Conservation (phyloP, 2,113 vertebrate genomes). For the Seriola quinqueradiata region DNA sequence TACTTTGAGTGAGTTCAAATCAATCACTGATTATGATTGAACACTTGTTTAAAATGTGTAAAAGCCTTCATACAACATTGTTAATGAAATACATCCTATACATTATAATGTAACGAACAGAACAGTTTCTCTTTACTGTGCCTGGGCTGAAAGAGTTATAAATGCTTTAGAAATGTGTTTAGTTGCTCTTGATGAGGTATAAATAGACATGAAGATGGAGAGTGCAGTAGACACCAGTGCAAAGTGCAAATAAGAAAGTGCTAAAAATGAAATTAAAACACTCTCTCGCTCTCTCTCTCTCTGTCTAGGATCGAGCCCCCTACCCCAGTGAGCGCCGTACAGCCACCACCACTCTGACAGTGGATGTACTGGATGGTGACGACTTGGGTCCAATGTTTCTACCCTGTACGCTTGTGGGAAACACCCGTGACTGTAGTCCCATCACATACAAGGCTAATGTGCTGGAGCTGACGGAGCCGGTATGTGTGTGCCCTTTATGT, state of each 20-base stretch:
- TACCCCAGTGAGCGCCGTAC: slow-evolving; percentile 90
- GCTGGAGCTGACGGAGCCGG: slow-evolving; percentile 91
- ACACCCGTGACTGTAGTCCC: slow-evolving; percentile 93
- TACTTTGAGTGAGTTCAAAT: background rate
- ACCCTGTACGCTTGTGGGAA: slow-evolving; percentile 92
- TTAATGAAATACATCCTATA: background rate
- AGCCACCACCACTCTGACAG: slow-evolving; percentile 94
- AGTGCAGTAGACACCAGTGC: background rate
- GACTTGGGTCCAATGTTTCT: slow-evolving; percentile 97
- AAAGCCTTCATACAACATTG: background rate
- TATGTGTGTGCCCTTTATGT: slow-evolving; percentile 78
- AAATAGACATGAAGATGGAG: slow-evolving; percentile 5
- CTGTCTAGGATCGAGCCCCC: slow-evolving; percentile 91
- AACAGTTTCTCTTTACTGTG: background rate
- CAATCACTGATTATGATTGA: background rate
- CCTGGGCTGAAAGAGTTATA: background rate
- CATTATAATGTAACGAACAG: background rate
- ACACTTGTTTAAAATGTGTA: no score
- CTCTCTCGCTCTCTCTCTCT: background rate
- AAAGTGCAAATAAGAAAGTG: background rate
- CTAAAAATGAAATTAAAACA: background rate
- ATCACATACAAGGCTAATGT: slow-evolving; percentile 91
- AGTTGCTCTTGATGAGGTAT: slow-evolving; percentile 11
- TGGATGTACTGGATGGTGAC: slow-evolving; percentile 95
- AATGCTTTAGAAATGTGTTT: background rate